Percentiles rank a stretch among this genome's conserved stretches.
Conservation (phyloP, 1,140 invertebrate genomes). For the Portunus trituberculatus region DNA sequence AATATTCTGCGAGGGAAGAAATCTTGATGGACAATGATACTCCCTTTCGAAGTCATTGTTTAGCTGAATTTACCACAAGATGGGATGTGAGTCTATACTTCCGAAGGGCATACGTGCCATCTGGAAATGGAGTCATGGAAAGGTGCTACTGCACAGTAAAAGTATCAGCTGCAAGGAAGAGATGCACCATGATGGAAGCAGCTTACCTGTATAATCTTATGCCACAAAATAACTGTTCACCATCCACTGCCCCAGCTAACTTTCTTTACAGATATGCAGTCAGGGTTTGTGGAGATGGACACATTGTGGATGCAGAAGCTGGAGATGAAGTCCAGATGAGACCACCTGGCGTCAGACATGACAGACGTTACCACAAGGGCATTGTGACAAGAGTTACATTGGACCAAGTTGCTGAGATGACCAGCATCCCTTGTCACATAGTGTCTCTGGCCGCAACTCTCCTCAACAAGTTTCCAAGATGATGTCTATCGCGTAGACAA, state of each 20-base stretch:
- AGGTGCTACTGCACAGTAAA: conserved; percentile 33
- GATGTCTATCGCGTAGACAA: neutral
- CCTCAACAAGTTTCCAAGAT: too few species aligned
- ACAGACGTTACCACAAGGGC: neutral
- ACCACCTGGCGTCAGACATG: neutral
- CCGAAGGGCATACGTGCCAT: neutral
- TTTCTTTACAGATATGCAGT: neutral
- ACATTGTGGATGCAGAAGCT: neutral
- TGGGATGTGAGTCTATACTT: neutral
- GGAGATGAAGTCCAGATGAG: neutral
- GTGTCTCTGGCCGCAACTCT: neutral
- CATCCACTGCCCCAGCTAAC: neutral
- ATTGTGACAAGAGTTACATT: neutral
- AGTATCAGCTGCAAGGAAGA: conserved; percentile 32
- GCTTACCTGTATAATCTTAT: conserved; percentile 23
- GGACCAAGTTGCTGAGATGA: neutral
- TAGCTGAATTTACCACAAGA: neutral
- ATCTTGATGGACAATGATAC: neutral
- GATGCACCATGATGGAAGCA: conserved; percentile 26
- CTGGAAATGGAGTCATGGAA: conserved; percentile 17
- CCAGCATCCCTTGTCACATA: neutral
- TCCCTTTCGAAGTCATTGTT: neutral
- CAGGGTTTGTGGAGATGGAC: neutral
- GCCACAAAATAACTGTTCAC: too few species aligned
- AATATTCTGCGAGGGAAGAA: conserved; percentile 7